Evolutionary conservation across 2,888 invertebrate species (phyloP).

Genomic region (Hermaeophaga mercurialis): DNA sequence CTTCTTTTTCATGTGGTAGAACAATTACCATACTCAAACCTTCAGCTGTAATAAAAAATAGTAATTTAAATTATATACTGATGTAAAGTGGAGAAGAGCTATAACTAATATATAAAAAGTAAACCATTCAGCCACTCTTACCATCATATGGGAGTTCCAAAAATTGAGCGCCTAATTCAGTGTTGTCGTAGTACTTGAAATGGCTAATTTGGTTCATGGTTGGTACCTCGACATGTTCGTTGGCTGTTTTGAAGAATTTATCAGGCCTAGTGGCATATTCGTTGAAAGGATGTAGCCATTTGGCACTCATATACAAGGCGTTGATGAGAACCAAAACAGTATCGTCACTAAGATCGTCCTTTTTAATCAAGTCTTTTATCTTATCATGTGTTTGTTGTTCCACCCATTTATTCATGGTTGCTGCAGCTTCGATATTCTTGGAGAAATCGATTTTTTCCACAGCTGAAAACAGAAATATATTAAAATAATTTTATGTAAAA

Average conservation of each 20-base stretch:
- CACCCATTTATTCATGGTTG: conserved; percentile 52
- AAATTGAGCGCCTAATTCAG: conserved; percentile 45
- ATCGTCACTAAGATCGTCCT: conserved; percentile 36
- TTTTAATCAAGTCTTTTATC: conserved; percentile 47
- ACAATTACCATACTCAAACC: conserved; percentile 42
- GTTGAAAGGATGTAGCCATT: conserved; percentile 44
- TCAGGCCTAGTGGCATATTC: conserved; percentile 36
- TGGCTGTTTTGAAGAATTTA: conserved; percentile 42
- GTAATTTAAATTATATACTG: no score
- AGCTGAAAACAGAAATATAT: neutral
- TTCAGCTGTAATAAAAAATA: conserved; percentile 20
- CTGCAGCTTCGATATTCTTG: conserved; percentile 38
- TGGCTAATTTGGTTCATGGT: conserved; percentile 44
- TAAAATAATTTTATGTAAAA: no score
- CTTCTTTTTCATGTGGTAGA: conserved; percentile 42
- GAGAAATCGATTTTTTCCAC: conserved; percentile 55
- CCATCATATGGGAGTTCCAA: conserved; percentile 48
- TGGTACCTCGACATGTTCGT: conserved; percentile 42
- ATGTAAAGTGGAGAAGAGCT: no score
- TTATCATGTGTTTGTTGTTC: conserved; percentile 50
- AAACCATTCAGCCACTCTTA: no score
- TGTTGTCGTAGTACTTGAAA: conserved; percentile 47
- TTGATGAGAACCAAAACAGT: conserved; percentile 51
- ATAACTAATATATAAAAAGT: no score
- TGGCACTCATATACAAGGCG: conserved; percentile 51